A percentile compares a stretch with the other conserved stretches of the same genome.
These are phyloP conservation scores for Tanytarsus gracilentus DNA, from an alignment of 2,888 invertebrate genomes.

Conservation along the genomic window DNA sequence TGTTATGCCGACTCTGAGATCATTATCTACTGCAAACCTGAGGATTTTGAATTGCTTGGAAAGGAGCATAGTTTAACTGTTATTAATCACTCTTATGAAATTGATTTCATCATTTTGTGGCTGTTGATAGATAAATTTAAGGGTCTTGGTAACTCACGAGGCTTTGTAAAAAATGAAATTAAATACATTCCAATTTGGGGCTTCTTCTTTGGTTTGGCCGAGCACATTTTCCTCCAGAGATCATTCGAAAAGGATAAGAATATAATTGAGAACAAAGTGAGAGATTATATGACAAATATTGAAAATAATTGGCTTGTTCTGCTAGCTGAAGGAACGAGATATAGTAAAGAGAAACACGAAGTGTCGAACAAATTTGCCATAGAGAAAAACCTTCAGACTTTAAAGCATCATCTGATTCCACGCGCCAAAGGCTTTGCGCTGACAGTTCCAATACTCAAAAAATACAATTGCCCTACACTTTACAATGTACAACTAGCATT, in stretches of 20 bases:
- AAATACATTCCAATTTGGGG: conserved; percentile 79
- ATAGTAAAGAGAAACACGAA: conserved; percentile 69
- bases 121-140: conserved; percentile 33
- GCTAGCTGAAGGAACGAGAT: conserved; percentile 76
- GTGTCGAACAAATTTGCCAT: conserved; percentile 70
- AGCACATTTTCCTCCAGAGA: conserved; percentile 77
- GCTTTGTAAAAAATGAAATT: conserved; percentile 27
- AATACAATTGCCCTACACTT: conserved; percentile 64
- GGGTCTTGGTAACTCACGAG: conserved; percentile 2
- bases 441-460: conserved; percentile 64
- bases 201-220: conserved; percentile 86
- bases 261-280: conserved; percentile 62
- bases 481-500: conserved; percentile 67
- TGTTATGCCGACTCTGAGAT: conserved; percentile 75
- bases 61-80: conserved; percentile 75
- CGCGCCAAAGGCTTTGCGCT: conserved; percentile 77
- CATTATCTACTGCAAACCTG: conserved; percentile 60
- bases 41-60: conserved; percentile 65
- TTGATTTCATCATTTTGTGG: conserved; percentile 87
- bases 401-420: conserved; percentile 76
- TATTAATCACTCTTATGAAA: conserved; percentile 84
- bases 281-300: conserved; percentile 68
- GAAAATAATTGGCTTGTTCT: conserved; percentile 66
- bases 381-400: conserved; percentile 64
- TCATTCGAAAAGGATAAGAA: conserved; percentile 76